Percentiles rank a stretch among this genome's conserved stretches.
Evolutionary conservation across 2,113 vertebrate species (phyloP).

Genomic region (Microcebus lehilahytsara): DNA sequence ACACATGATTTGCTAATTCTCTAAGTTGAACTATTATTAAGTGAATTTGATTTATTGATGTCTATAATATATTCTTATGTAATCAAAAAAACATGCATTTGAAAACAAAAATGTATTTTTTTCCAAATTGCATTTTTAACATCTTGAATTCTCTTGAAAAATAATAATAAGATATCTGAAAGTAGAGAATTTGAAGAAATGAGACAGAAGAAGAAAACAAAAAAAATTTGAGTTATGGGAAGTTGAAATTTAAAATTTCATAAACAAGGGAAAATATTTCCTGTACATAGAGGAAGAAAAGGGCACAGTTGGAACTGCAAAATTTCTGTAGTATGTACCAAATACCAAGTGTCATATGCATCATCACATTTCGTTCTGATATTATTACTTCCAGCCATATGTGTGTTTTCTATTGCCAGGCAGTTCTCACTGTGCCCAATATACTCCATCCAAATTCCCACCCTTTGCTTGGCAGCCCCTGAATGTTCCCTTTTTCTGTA

Average conservation of each 20-base stretch:
- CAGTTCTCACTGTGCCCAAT: not conserved
- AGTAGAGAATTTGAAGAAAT: not conserved
- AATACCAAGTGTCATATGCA: not conserved
- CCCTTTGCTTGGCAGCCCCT: not conserved
- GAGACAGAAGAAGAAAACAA: not conserved
- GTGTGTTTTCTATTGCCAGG: not conserved
- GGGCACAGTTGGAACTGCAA: not conserved
- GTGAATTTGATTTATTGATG: not conserved
- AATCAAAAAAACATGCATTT: slow-evolving; percentile 16
- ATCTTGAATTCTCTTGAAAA: not conserved
- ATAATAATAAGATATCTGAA: not conserved
- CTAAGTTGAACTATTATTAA: not conserved
- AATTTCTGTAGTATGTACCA: not conserved
- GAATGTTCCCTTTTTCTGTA: not conserved
- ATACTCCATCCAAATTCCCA: not conserved
- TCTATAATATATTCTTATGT: slow-evolving; percentile 4
- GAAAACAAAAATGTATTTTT: not conserved
- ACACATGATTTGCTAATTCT: not conserved
- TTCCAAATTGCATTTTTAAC: not conserved
- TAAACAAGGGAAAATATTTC: not conserved
- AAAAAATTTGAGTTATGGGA: not conserved
- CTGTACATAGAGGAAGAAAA: not conserved
- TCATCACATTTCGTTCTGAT: not conserved
- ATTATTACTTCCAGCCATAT: not conserved
- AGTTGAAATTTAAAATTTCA: not conserved